Evolutionary conservation across 1,140 invertebrate species (phyloP).

Genomic region (Papilio polytes): DNA sequence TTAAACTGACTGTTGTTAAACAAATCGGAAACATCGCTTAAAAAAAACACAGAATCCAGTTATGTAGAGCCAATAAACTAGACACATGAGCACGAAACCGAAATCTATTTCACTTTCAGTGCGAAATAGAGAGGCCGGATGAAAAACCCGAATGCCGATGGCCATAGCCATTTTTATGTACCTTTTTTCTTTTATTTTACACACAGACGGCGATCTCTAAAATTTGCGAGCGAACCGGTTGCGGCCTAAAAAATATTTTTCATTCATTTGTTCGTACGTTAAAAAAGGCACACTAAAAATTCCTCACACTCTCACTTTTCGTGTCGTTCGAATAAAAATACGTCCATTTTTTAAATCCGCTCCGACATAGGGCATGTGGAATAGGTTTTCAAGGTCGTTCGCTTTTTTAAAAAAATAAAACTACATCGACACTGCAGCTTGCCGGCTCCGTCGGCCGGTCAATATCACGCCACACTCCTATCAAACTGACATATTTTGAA

Average conservation of each 20-base stretch:
- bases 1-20: not conserved
- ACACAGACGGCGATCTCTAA: conserved; percentile 59
- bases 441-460: conserved; percentile 10
- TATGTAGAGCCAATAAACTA: conserved; percentile 39
- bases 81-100: conserved; percentile 33
- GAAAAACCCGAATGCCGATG: conserved; percentile 41
- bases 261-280: conserved; percentile 61
- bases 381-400: conserved; percentile 33
- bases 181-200: conserved; percentile 54
- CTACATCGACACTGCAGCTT: conserved; percentile 14
- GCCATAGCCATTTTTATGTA: conserved; percentile 32
- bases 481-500: conserved; percentile 9
- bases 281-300: conserved; percentile 64
- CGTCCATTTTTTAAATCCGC: conserved; percentile 41
- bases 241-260: conserved; percentile 62
- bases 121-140: conserved; percentile 45
- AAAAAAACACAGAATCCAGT: not conserved
- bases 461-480: not conserved
- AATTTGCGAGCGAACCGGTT: conserved; percentile 57
- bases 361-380: conserved; percentile 18
- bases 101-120: conserved; percentile 55
- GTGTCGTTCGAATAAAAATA: conserved; percentile 67
- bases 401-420: conserved; percentile 35
- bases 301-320: conserved; percentile 65
- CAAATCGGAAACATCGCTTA: not conserved